phyloP scores from a whole-genome alignment of 1,140 invertebrate species.

The Calephelis virginiensis region DNA sequence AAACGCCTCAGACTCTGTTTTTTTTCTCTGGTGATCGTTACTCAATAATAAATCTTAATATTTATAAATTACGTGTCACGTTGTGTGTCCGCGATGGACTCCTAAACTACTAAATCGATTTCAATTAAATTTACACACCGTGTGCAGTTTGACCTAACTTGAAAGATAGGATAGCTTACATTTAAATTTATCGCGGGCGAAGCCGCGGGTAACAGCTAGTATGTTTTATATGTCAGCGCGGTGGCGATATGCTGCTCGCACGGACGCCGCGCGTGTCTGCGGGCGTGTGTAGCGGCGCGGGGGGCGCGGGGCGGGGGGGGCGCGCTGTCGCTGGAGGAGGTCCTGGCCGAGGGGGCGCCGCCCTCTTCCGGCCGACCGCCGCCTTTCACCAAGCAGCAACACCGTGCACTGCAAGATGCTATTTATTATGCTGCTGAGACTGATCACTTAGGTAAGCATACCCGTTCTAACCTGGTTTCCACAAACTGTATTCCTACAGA shows the following conservation, averaged over 20 bases:
- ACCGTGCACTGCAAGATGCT: conserved; percentile 91
- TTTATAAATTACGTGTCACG: too few relatives aligned
- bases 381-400: conserved; percentile 88
- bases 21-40: too few relatives aligned
- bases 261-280: conserved; percentile 87
- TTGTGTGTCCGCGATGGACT: too few relatives aligned
- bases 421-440: conserved; percentile 96
- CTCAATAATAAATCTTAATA: too few relatives aligned
- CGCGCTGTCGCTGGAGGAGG: conserved; percentile 92
- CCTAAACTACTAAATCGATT: too few relatives aligned
- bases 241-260: conserved; percentile 93
- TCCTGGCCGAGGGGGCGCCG: conserved; percentile 88
- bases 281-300: conserved; percentile 89
- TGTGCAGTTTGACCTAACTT: too few relatives aligned
- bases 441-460: conserved; percentile 86
- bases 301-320: conserved; percentile 83
- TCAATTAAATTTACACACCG: too few relatives aligned
- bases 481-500: background rate
- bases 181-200: too few relatives aligned
- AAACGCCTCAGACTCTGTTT: too few relatives aligned
- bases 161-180: too few relatives aligned
- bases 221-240: conserved; percentile 76
- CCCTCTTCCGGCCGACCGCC: conserved; percentile 65
- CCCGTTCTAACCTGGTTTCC: background rate
- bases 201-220: too few relatives aligned